Conservation (phyloP, 2,113 vertebrate genomes). For the Cynopterus brachyotis region DNA sequence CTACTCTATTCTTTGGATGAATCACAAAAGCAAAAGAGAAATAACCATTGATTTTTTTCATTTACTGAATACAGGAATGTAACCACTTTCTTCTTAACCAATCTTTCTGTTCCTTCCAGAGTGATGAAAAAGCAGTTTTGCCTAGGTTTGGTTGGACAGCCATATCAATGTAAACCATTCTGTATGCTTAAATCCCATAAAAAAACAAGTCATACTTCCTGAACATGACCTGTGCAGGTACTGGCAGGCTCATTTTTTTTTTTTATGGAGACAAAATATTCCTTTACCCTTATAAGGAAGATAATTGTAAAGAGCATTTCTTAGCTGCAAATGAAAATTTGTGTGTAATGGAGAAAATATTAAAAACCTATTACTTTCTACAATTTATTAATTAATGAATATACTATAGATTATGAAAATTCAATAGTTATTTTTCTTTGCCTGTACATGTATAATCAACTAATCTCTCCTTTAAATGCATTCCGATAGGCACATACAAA, state of each 20-base stretch:
- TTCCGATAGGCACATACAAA: not conserved
- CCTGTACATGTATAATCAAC: not conserved
- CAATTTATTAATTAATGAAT: not conserved
- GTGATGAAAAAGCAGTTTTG: not conserved
- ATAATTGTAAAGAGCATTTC: not conserved
- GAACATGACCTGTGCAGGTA: not conserved
- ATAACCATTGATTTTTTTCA: not conserved
- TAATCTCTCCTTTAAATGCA: not conserved
- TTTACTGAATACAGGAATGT: not conserved
- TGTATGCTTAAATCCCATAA: not conserved
- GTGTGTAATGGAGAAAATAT: not conserved
- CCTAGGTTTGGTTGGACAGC: not conserved
- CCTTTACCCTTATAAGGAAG: not conserved
- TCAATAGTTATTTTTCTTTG: not conserved
- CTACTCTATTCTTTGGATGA: not conserved
- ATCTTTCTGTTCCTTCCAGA: not conserved
- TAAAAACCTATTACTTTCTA: conserved; percentile 8
- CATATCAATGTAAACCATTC: not conserved
- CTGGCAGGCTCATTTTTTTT: not conserved
- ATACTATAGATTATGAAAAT: not conserved
- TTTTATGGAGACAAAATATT: not conserved
- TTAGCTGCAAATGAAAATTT: conserved; percentile 16
- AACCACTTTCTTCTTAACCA: not conserved
- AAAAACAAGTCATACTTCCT: not conserved
- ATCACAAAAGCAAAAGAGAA: not conserved